These are phyloP conservation scores for Autographa gamma DNA, from an alignment of 2,888 invertebrate genomes.

Conservation along the genomic window DNA sequence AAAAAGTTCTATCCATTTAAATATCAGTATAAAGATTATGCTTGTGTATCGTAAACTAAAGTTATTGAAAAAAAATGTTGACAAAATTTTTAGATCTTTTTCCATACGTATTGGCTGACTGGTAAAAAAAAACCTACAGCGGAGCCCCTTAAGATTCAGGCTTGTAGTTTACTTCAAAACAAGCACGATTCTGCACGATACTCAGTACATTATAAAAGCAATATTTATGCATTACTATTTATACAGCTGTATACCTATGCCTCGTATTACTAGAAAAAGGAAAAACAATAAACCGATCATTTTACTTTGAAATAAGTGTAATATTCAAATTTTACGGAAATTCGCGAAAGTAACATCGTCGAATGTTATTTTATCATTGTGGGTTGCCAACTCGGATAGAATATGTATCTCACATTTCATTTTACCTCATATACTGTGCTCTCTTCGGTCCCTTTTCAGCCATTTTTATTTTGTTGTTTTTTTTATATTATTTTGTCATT, in stretches of 20 bases:
- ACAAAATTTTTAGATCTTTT: no score
- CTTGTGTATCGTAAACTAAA: no score
- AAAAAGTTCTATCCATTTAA: no score
- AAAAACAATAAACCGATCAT: slow-evolving; percentile 8
- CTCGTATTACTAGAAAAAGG: slow-evolving; percentile 13
- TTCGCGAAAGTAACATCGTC: slow-evolving; percentile 16
- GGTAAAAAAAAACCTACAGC: no score
- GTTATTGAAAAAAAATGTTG: no score
- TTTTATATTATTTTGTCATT: slow-evolving; percentile 25
- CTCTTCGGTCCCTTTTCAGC: slow-evolving; percentile 12
- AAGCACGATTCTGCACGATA: no score
- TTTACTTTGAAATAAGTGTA: neutral
- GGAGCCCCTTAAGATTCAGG: no score
- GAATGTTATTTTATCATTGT: slow-evolving; percentile 22
- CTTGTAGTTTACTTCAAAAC: no score
- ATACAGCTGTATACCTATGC: neutral
- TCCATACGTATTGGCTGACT: no score
- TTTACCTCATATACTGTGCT: slow-evolving; percentile 11
- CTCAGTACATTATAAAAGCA: no score
- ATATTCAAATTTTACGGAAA: slow-evolving; percentile 18
- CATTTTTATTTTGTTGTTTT: slow-evolving; percentile 19
- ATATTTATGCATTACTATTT: neutral
- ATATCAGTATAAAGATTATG: no score
- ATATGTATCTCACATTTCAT: slow-evolving; percentile 1
- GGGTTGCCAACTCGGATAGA: slow-evolving; percentile 2